A percentile compares a stretch with the other conserved stretches of the same genome.
Evolutionary conservation across 2,888 invertebrate genomes (phyloP).

Genomic region (Gnatocerus cornutus): DNA sequence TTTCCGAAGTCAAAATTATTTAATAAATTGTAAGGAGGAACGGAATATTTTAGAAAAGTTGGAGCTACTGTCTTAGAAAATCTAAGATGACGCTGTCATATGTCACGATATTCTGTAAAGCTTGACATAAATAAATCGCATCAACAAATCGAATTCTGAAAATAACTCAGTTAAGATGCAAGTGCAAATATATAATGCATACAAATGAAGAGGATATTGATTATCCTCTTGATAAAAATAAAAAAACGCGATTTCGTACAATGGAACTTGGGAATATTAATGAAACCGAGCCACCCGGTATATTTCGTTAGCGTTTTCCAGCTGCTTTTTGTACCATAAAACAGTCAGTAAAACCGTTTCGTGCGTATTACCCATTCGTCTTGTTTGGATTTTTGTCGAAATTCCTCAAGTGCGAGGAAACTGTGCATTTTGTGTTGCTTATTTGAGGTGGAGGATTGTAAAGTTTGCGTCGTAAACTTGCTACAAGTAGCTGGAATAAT

Average conservation of each 20-base stretch:
- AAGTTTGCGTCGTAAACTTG: conserved; percentile 48
- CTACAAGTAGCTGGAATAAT: conserved; percentile 47
- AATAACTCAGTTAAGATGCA: conserved; percentile 23
- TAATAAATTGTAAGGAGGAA: no score
- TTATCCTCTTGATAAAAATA: conserved; percentile 4
- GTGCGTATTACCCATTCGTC: conserved; percentile 24
- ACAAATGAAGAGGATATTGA: conserved; percentile 14
- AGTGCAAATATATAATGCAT: conserved; percentile 19
- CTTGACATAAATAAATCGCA: conserved; percentile 22
- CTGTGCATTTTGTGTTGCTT: conserved; percentile 42
- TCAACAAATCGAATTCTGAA: conserved; percentile 9
- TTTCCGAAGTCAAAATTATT: no score
- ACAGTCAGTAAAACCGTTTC: conserved; percentile 19
- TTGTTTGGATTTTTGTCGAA: conserved; percentile 35
- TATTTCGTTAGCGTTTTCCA: not conserved
- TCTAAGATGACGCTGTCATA: no score
- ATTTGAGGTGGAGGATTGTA: conserved; percentile 35
- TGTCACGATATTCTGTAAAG: not conserved
- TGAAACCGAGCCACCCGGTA: not conserved
- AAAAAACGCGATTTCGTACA: no score
- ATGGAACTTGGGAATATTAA: no score
- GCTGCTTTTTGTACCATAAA: conserved; percentile 3
- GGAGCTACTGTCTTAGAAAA: not conserved
- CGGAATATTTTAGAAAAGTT: no score
- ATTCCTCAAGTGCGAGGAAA: conserved; percentile 30